Conservation (phyloP, 35 echinoderm and acorn worm genomes). For the Lytechinus pictus region DNA sequence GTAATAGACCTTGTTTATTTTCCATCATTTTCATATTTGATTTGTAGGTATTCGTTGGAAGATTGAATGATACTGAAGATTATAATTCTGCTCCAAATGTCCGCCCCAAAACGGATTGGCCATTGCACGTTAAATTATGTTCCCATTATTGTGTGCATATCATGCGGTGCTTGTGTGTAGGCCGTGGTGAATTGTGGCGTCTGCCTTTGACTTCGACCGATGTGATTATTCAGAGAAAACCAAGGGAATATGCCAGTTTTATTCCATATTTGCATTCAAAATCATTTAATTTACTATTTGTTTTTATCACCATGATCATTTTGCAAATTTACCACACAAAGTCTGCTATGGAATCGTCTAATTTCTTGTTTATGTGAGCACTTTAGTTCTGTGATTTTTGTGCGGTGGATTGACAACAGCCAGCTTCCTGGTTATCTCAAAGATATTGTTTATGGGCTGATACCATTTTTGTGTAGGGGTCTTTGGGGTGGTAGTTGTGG, state of each 20-base stretch:
- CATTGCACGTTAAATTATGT: too few relatives aligned
- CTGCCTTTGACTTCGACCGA: background rate
- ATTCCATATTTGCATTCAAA: background rate
- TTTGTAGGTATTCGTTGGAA: background rate
- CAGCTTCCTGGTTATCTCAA: slow-evolving; percentile 41
- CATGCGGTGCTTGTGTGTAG: background rate
- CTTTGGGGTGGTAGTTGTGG: background rate
- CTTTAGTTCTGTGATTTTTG: background rate
- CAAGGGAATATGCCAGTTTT: background rate
- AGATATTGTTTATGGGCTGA: slow-evolving; percentile 49
- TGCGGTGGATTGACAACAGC: background rate
- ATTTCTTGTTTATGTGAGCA: background rate
- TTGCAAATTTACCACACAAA: background rate
- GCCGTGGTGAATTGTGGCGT: background rate
- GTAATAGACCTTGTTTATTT: background rate
- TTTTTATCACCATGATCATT: background rate
- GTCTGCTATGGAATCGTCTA: background rate
- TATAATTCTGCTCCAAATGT: background rate
- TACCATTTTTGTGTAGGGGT: slow-evolving; percentile 43
- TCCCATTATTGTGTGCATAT: background rate
- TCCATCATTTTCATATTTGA: background rate
- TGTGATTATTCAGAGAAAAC: background rate
- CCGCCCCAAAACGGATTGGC: background rate
- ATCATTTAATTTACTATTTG: background rate
- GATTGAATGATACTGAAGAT: background rate